Percentiles rank a stretch among this genome's conserved stretches.
Conservation (phyloP, 2,113 vertebrate species). For the Microcebus jonahi region DNA sequence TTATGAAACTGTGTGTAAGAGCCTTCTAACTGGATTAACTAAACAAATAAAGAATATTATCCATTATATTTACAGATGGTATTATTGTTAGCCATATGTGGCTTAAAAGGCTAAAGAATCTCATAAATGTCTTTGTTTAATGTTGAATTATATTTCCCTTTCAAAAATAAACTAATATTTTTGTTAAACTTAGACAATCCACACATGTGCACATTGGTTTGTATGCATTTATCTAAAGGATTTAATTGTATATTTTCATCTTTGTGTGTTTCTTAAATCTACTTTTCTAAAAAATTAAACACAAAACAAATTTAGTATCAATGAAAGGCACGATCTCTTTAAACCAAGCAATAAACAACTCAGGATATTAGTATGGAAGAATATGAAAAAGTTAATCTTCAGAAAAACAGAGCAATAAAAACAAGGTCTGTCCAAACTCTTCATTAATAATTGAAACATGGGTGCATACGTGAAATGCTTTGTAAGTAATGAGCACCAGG, state of each 20-base stretch:
- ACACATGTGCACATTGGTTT: background rate
- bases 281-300: constrained; percentile 38
- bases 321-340: constrained; percentile 11
- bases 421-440: constrained; percentile 76
- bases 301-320: constrained; percentile 38
- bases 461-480: constrained; percentile 80
- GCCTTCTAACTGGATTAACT: background rate
- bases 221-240: background rate
- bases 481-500: constrained; percentile 82
- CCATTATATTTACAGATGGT: background rate
- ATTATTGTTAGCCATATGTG: background rate
- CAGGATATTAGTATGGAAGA: constrained; percentile 67
- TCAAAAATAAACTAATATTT: constrained; percentile 28
- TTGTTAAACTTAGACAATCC: background rate
- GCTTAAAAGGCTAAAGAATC: background rate
- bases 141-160: background rate
- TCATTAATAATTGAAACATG: constrained; percentile 84
- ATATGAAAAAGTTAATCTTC: constrained; percentile 80
- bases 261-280: background rate
- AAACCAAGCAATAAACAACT: constrained; percentile 52
- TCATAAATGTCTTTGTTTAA: background rate
- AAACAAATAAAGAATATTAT: background rate
- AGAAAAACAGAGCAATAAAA: constrained; percentile 80
- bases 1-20: background rate
- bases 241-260: constrained; percentile 30